Conservation (phyloP, 2,797 vertebrate genomes). For the Lagorchestes hirsutus region DNA sequence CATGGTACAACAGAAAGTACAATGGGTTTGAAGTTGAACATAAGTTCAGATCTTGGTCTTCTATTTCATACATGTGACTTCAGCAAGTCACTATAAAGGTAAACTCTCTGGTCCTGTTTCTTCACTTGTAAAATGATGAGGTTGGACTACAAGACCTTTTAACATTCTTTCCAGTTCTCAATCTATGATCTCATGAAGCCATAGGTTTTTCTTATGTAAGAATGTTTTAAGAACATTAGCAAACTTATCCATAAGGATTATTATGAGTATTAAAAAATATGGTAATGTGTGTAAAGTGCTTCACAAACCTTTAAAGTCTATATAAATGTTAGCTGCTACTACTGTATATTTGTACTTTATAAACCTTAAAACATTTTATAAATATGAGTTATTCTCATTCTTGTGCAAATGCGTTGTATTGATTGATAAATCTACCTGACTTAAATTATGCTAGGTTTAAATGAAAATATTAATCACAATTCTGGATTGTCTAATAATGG, state of each 20-base stretch:
- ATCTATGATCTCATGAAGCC: no score
- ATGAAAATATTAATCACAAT: conserved; percentile 49
- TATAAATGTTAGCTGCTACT: conserved; percentile 22
- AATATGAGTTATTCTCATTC: background rate
- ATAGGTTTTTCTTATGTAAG: no score
- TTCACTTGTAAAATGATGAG: background rate
- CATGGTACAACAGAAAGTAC: background rate
- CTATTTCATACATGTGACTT: background rate
- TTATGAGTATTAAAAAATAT: background rate
- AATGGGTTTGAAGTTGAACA: conserved; percentile 12
- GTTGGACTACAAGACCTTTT: no score
- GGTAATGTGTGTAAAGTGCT: background rate
- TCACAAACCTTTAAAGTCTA: conserved; percentile 7
- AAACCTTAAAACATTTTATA: no score
- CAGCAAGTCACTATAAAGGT: background rate
- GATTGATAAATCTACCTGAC: background rate
- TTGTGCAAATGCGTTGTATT: background rate
- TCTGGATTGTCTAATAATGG: conserved; percentile 50
- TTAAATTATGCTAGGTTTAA: conserved; percentile 44
- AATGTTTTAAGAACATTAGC: no score
- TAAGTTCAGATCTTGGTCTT: background rate
- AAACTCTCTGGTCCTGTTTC: background rate
- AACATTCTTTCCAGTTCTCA: no score
- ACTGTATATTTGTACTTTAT: background rate
- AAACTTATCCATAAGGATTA: background rate